Percentiles rank a stretch among this genome's conserved stretches.
These are phyloP conservation scores for Microcaecilia unicolor DNA, from an alignment of 2,797 vertebrate genomes.

Conservation along the genomic window DNA sequence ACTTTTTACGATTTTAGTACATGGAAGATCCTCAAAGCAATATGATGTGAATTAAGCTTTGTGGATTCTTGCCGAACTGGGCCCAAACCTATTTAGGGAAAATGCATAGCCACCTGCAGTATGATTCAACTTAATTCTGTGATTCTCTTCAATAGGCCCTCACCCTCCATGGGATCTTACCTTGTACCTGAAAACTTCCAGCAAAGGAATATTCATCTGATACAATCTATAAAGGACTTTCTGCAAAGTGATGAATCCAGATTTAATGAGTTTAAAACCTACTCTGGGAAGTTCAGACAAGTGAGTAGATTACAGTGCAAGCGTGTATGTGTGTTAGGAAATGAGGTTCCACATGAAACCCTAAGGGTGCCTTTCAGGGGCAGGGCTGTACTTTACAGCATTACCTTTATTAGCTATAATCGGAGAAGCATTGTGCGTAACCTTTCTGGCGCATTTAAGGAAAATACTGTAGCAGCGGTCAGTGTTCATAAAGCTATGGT, in stretches of 20 bases:
- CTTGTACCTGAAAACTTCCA: constrained; percentile 85
- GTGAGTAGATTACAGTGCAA: constrained; percentile 40
- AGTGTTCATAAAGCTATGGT: no score
- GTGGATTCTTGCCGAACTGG: no score
- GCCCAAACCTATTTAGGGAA: no score
- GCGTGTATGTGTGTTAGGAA: not conserved
- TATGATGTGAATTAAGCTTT: no score
- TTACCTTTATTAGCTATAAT: not conserved
- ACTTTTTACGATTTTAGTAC: no score
- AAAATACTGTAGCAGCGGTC: no score
- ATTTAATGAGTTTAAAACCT: constrained; percentile 89
- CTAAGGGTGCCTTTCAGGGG: not conserved
- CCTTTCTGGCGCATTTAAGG: no score
- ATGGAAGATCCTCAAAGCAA: no score
- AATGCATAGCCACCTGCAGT: no score
- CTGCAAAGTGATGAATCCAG: constrained; percentile 80
- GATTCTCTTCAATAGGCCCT: constrained; percentile 35
- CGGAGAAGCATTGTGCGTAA: no score
- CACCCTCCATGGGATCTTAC: constrained; percentile 54
- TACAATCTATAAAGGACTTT: constrained; percentile 83
- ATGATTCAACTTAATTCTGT: no score
- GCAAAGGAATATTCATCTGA: constrained; percentile 86
- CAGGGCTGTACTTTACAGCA: no score
- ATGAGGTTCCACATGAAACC: not conserved
- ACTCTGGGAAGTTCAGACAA: constrained; percentile 94